A percentile compares a stretch with the other conserved stretches of the same genome.
Conservation (phyloP, 2,113 vertebrate species). For the Epinephelus cyanopodus region DNA sequence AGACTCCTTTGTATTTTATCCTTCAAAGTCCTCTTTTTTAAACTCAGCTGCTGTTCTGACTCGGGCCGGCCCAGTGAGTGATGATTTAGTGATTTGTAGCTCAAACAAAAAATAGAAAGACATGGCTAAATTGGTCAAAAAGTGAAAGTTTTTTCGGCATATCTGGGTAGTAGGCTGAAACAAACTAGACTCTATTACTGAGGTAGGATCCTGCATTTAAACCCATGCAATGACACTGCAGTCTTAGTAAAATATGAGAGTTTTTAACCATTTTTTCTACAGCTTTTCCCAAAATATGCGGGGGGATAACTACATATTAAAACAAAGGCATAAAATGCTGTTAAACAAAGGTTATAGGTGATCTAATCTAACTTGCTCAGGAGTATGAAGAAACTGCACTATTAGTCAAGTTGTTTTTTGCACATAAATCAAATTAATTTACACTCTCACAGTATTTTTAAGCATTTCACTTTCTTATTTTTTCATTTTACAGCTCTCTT, state of each 20-base stretch:
- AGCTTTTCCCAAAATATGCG: background rate
- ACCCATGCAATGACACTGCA: background rate
- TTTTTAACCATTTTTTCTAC: background rate
- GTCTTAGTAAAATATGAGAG: background rate
- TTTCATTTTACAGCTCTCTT: background rate
- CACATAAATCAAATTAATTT: background rate
- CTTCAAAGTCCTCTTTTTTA: constrained; percentile 13
- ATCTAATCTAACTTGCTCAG: background rate
- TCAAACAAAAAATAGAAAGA: background rate
- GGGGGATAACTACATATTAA: background rate
- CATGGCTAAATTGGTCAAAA: background rate
- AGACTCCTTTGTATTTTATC: constrained; percentile 32
- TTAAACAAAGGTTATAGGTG: background rate
- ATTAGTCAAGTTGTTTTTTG: background rate
- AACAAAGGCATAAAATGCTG: background rate
- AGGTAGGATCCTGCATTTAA: background rate
- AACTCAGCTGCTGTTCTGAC: background rate
- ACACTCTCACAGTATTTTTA: background rate
- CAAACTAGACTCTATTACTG: background rate
- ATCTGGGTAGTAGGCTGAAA: background rate
- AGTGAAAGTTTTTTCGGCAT: background rate
- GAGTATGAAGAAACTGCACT: background rate
- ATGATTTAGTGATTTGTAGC: background rate
- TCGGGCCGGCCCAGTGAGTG: background rate
- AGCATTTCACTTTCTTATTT: background rate